Evolutionary conservation across 1,140 invertebrate genomes (phyloP), one percentile per base, ranked within the genome.

Genomic region (Pogonomyrmex barbatus): DNA sequence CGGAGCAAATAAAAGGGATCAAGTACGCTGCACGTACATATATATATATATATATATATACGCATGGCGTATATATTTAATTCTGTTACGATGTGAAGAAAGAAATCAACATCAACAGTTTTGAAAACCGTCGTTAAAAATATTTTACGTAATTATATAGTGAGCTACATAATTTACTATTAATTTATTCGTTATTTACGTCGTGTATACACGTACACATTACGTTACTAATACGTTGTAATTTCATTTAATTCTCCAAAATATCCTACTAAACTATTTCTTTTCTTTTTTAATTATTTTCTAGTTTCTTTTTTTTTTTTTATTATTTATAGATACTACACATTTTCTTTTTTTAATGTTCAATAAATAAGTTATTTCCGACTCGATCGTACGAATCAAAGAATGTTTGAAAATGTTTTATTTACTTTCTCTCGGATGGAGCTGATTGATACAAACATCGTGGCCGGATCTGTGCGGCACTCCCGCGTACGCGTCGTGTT

Each of bases 401-500:
- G 17, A 50, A 8, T 24, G n/a, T 17, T 70, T 36, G 54, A 8
- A 82, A 73, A 82, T 24, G 0, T 24, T 60, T 82, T 58, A 58
- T 30, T 33, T 54, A 68, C 62, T 68, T 79, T 75, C 67, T 17
- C 30, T 30, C 42, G 54, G 42, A 82, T 73, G 14, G 17, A 24
- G 42, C 12, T 42, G 65, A 30, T 42, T 50, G 67, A 60, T 54
- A 60, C 17, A 75, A 24, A 33, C 42, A 45, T 30, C 67, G 45
- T n/a, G 79, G 30, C 54, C 42, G 79, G 33, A 36, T 42, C 36
- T 39, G 36, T 24, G 50, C 42, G 50, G 24, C 68, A 47, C 42
- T 54, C 45, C 60, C 36, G 68, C 56, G 70, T 33, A 70, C 65
- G 77, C 47, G 63, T 33, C 67, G 63, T 82, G 78, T 82, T 47